phyloP scores from a whole-genome alignment of 2,888 invertebrate species.

The Petrophora chlorosata region DNA sequence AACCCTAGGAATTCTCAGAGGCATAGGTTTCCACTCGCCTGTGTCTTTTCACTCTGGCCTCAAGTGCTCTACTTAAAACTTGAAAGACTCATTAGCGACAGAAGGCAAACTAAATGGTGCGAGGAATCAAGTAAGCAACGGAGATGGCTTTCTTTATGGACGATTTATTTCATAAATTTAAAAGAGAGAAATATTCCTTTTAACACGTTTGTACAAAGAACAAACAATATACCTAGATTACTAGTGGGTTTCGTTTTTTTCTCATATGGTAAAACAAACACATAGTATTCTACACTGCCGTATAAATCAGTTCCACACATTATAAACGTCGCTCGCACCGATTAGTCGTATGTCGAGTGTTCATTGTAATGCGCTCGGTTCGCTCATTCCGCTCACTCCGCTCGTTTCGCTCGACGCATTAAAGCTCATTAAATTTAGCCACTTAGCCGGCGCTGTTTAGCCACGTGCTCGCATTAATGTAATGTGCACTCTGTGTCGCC shows the following conservation, averaged over 20 bases:
- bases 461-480: conserved; percentile 18
- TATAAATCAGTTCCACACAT: conserved; percentile 30
- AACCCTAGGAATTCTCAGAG: no score
- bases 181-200: neutral
- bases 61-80: neutral
- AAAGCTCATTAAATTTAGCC: conserved; percentile 26
- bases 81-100: conserved; percentile 1
- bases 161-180: conserved; percentile 2
- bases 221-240: neutral
- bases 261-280: neutral
- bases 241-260: no score
- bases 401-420: conserved; percentile 18
- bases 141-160: neutral
- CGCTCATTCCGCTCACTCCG: conserved; percentile 18
- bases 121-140: neutral
- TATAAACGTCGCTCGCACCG: conserved; percentile 39
- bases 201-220: neutral
- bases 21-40: no score
- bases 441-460: conserved; percentile 15
- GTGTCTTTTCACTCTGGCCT: neutral
- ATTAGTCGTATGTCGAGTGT: conserved; percentile 28
- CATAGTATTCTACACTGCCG: neutral
- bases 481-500: conserved; percentile 18
- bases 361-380: conserved; percentile 31
- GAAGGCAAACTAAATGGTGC: neutral